phyloP scores from a whole-genome alignment of 2,113 vertebrate genomes.

The Nibea albiflora region DNA sequence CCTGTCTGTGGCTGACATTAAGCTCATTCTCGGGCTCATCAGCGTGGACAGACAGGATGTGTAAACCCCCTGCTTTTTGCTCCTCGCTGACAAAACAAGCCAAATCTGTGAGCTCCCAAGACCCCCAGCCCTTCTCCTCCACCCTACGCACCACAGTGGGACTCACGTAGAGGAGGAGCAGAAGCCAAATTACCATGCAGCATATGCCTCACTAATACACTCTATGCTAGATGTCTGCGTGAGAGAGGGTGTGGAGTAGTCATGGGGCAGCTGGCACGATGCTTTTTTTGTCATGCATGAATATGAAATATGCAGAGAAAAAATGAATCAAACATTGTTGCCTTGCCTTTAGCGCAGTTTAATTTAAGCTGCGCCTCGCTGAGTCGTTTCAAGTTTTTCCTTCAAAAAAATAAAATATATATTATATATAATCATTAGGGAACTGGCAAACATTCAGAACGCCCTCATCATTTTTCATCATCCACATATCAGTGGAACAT shows the following conservation, averaged over 20 bases:
- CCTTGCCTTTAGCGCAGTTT: conserved; percentile 16
- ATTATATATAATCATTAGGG: not conserved
- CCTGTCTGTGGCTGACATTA: conserved; percentile 54
- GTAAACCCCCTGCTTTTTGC: conserved; percentile 34
- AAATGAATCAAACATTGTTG: conserved; percentile 33
- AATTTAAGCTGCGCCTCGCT: conserved; percentile 2
- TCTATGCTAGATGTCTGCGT: conserved; percentile 32
- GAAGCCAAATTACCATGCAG: conserved; percentile 57
- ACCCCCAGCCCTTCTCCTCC: conserved; percentile 13
- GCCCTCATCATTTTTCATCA: conserved; percentile 58
- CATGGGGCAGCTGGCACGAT: conserved; percentile 34
- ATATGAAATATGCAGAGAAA: conserved; percentile 54
- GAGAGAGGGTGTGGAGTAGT: conserved; percentile 31
- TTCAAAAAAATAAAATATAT: not conserved
- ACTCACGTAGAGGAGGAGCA: conserved; percentile 40
- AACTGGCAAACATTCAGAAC: conserved; percentile 3
- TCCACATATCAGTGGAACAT: conserved; percentile 7
- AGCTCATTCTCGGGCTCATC: conserved; percentile 57
- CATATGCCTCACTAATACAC: conserved; percentile 49
- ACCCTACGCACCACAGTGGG: conserved; percentile 15
- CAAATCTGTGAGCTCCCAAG: conserved; percentile 62
- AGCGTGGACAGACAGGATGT: conserved; percentile 43
- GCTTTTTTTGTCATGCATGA: conserved; percentile 48
- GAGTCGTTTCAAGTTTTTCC: conserved; percentile 16
- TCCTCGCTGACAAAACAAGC: conserved; percentile 65